Evolutionary conservation across 2,797 vertebrate species (phyloP).

Genomic region (Zalophus californianus): DNA sequence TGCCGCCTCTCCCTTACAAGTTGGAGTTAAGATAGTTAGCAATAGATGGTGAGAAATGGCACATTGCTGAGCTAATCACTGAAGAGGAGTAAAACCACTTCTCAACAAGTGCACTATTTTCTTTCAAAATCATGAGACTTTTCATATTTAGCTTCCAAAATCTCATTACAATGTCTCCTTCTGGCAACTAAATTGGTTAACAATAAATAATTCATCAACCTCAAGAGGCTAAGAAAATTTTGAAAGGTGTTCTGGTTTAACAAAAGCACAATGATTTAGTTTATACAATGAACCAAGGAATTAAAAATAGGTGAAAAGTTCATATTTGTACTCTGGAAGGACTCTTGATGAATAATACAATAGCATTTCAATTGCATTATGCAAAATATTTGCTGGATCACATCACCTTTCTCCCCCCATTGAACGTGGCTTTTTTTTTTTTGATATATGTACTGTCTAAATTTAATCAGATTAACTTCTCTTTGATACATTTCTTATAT

Average conservation of each 20-base stretch:
- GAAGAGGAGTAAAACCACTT: slow-evolving; percentile 49
- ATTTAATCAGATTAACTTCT: slow-evolving; percentile 14
- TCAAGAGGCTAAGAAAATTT: slow-evolving; percentile 54
- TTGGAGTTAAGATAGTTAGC: not conserved
- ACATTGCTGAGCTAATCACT: not conserved
- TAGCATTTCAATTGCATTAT: not conserved
- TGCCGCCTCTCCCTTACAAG: not conserved
- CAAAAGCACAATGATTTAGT: not conserved
- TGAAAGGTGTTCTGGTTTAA: slow-evolving; percentile 54
- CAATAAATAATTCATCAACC: slow-evolving; percentile 62
- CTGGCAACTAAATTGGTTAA: slow-evolving; percentile 43
- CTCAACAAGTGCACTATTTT: slow-evolving; percentile 13
- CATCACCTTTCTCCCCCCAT: not conserved
- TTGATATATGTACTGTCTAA: not conserved
- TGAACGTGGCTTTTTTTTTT: not conserved
- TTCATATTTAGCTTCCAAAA: slow-evolving; percentile 57
- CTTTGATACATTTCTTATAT: not conserved
- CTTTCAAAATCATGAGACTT: slow-evolving; percentile 62
- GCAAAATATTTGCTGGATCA: not conserved
- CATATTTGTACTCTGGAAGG: not conserved
- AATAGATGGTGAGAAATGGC: not conserved
- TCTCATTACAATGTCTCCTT: slow-evolving; percentile 65
- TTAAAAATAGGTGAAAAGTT: slow-evolving; percentile 68
- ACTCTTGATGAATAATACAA: not conserved
- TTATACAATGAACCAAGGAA: not conserved